Percentiles rank a stretch among this genome's conserved stretches.
Conservation (phyloP, 2,113 vertebrate species). For the Anoura caudifer region DNA sequence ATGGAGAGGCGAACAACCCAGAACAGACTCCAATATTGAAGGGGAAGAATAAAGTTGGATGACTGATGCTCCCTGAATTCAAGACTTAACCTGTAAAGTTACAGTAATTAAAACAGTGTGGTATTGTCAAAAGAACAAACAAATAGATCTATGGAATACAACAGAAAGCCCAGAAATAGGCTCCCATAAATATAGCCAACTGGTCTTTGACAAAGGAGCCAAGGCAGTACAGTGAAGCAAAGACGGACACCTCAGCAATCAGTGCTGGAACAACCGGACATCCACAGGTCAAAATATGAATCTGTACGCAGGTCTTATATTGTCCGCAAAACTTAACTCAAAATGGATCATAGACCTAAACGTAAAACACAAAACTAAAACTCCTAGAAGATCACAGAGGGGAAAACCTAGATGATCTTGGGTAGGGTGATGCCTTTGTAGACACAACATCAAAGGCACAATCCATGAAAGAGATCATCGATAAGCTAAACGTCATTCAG, state of each 20-base stretch:
- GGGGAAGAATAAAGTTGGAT: background rate
- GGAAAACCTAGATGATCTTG: background rate
- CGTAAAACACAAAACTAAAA: background rate
- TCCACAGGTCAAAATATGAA: background rate
- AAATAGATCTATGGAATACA: background rate
- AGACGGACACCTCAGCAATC: background rate
- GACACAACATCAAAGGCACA: background rate
- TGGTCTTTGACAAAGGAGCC: background rate
- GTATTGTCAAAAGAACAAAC: background rate
- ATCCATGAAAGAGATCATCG: background rate
- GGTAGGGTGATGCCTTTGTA: background rate
- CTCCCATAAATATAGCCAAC: background rate
- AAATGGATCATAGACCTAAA: background rate
- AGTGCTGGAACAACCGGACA: background rate
- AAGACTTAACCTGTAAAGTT: background rate
- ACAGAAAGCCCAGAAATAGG: background rate
- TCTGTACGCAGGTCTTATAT: background rate
- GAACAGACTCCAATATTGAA: background rate
- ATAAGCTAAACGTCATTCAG: background rate
- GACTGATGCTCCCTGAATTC: background rate
- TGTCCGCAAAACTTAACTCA: background rate
- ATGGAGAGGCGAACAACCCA: background rate
- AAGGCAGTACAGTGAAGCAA: background rate
- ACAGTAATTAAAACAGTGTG: background rate
- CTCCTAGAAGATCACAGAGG: background rate